Evolutionary conservation across 2,113 vertebrate species (phyloP), one percentile per base, ranked within the genome.

Genomic region (Bufo bufo): DNA sequence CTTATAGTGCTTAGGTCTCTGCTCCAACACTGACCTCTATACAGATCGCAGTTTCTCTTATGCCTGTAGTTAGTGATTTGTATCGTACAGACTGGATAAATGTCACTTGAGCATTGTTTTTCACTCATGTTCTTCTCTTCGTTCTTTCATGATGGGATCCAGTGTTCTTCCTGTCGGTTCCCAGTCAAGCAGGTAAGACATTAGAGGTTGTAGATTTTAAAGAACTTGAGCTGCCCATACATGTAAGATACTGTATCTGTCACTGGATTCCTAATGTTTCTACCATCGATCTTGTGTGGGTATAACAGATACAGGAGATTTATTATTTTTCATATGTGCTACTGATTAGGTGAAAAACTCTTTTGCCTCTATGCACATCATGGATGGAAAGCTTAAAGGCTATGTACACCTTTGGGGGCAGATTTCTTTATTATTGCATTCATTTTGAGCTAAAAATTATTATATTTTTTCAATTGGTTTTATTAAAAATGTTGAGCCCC

Each of bases 141-240:
- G 54, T 16, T 65, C 17, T 63, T 61, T 19, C 19, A 65, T 82
- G 11, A 43, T 82, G 45, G 43, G n/a, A 69, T 69, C 82, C 82
- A 84, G 82, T 84, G 9, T n/a, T 84, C 23, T 49, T 84, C 12
- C 49, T 84, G 9, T 23, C 82, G 4, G 82, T 10, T 54, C 82
- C 47, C 50, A 69, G 82, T 54, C 12, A 69, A n/a, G 66, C 82
- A 56, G 82, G 82, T 84, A 52, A 71, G 82, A 61, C 4, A 50
- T 58, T 17, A 33, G 17, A 11, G n/a, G 23, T 14, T 43, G 56
- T 13, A 59, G n/a, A 14, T 33, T 3, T 23, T 54, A 56, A 77
- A 20, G 52, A 74, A 47, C 16, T 13, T 59, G 14, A 14, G 13
- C 14, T 59, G 58, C 12, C 12, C 58, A 59, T 59, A 59, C 58